Conservation (phyloP, 1,140 invertebrate genomes). For the Ceratosolen solmsi region DNA sequence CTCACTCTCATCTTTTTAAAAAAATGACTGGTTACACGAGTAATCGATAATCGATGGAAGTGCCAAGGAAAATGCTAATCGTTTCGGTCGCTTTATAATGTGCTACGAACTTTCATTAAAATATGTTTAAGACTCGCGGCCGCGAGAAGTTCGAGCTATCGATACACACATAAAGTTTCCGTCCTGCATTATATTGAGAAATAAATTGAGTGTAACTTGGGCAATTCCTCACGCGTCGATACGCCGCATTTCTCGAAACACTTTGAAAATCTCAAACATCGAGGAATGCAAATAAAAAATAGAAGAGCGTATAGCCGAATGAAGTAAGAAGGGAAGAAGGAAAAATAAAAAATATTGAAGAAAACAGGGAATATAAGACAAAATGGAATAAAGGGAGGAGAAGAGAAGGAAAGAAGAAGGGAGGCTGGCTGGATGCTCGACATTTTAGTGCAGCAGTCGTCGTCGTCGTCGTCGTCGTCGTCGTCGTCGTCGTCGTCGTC, state of each 20-base stretch:
- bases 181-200: background rate
- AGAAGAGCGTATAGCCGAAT: background rate
- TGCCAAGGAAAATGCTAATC: conserved; percentile 15
- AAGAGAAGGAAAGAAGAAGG: too few relatives aligned
- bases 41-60: conserved; percentile 15
- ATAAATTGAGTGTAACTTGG: conserved; percentile 11
- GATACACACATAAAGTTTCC: background rate
- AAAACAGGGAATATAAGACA: background rate
- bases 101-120: conserved; percentile 13
- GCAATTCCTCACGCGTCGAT: conserved; percentile 11
- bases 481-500: too few relatives aligned
- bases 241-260: background rate
- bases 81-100: background rate
- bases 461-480: too few relatives aligned
- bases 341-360: background rate
- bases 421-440: too few relatives aligned
- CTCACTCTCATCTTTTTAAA: too few relatives aligned
- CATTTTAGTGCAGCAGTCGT: background rate
- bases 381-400: too few relatives aligned
- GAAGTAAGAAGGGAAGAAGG: background rate
- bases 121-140: conserved; percentile 1
- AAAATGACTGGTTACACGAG: background rate
- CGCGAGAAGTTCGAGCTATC: background rate
- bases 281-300: conserved; percentile 4
- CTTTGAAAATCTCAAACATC: conserved; percentile 11